phyloP scores from a whole-genome alignment of 2,113 vertebrate species.

The Alligator sinensis region DNA sequence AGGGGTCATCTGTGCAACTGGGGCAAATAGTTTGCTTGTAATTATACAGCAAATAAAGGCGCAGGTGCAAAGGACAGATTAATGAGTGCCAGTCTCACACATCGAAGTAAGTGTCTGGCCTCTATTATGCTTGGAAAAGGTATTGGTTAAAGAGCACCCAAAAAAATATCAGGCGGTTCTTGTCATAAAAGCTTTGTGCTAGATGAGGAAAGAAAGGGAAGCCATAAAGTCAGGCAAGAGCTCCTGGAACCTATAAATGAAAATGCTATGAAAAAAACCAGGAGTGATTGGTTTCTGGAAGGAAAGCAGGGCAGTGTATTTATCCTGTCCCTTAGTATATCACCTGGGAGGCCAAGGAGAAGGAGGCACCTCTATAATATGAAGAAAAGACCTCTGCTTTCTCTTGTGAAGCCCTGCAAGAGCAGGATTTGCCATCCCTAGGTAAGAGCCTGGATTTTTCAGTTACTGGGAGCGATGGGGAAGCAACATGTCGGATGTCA shows the following conservation, averaged over 20 bases:
- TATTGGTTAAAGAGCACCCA: background rate
- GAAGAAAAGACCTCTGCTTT: background rate
- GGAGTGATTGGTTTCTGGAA: rapidly evolving
- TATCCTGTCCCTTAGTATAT: background rate
- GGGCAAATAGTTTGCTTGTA: rapidly evolving
- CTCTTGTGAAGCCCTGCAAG: background rate
- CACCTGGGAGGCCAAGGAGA: background rate
- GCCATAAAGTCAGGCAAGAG: background rate
- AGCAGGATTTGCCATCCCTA: background rate
- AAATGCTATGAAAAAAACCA: background rate
- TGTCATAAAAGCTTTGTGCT: background rate
- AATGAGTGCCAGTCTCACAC: background rate
- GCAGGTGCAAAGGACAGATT: background rate
- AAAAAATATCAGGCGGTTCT: background rate
- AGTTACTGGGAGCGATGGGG: background rate
- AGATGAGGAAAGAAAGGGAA: background rate
- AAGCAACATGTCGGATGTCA: background rate
- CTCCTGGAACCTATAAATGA: background rate
- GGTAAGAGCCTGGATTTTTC: background rate
- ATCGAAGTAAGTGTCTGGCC: rapidly evolving
- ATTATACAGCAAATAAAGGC: rapidly evolving
- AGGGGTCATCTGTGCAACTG: rapidly evolving
- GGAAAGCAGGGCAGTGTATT: background rate
- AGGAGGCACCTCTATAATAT: background rate
- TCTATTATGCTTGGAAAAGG: background rate